Base-by-base conservation (phyloP, 2,797 vertebrate species). In the Bucorvus abyssinicus region DNA sequence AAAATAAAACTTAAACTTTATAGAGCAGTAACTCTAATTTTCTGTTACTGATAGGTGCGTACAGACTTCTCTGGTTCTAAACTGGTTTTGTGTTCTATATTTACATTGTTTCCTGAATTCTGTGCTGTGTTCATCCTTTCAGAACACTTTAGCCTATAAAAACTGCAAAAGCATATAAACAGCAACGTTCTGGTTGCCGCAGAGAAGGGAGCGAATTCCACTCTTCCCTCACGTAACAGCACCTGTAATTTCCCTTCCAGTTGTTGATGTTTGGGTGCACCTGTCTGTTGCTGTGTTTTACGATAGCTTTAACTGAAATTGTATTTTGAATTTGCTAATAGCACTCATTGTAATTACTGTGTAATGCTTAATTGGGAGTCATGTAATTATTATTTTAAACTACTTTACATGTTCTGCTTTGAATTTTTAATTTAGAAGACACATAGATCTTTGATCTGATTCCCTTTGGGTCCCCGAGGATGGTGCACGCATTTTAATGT, bases 371-470 rank as follows among this genome's bases (percentile, higher is more conserved):
- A 97, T 60, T 80, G 94, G 94, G 93, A 97, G 94, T 96, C 93
- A 42, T 97, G 93, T 97, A 97, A 98, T 98, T 97, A 98, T 98
- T 97, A 97, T 96, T 98, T 97, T 97, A 97, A 97, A 96, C 95
- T 88, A 57, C 94, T 96, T 96, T 94, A 93, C 95, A 91, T 94
- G 87, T 97, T 91, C 96, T 71, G 89, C 96, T 95, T 94, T 87
- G 91, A 89, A 96, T 96, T 96, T 97, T 97, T 97, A 97, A 98
- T 97, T 97, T 90, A 83, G 78, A 87, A 96, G 96, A 95, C 86
- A 83, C 91, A 61, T 92, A 91, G 91, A 67, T 90, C 75, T 89
- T 89, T 45, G 75, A 95, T 96, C 93, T 75, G 83, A 90, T 95
- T 97, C 96, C 93, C 92, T 91, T 93, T 96, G 64, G 97, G 90